These are phyloP conservation scores for Trachelus tabidus DNA, from an alignment of 2,888 invertebrate genomes.

Conservation along the genomic window DNA sequence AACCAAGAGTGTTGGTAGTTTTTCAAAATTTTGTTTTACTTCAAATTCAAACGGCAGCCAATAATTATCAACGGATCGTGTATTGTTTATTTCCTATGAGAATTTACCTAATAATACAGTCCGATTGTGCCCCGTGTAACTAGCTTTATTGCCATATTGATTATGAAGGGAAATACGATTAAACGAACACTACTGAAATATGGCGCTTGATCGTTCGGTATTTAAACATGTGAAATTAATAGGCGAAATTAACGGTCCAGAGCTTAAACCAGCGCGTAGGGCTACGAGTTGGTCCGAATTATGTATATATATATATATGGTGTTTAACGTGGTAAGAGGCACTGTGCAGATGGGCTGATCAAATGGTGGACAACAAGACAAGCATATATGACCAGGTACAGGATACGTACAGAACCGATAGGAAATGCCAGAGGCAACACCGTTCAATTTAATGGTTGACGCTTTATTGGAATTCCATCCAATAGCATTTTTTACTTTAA, in stretches of 20 bases:
- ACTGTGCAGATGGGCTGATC: not conserved
- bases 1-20: too few relatives aligned
- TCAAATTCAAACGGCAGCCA: too few relatives aligned
- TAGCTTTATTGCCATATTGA: conserved; percentile 39
- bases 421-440: conserved; percentile 6
- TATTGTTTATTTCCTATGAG: too few relatives aligned
- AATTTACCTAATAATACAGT: too few relatives aligned
- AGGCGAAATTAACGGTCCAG: conserved; percentile 20
- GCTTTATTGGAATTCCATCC: conserved; percentile 52
- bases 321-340: too few relatives aligned
- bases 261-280: too few relatives aligned
- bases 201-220: conserved; percentile 53
- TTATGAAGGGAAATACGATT: conserved; percentile 49
- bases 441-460: conserved; percentile 50
- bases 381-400: conserved; percentile 17
- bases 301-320: too few relatives aligned
- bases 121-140: conserved; percentile 4
- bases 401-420: conserved; percentile 5
- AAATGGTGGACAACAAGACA: conserved; percentile 10
- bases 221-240: conserved; percentile 53
- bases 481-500: conserved; percentile 50
- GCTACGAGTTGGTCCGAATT: too few relatives aligned
- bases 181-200: conserved; percentile 53
- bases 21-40: too few relatives aligned
- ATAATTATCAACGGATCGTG: too few relatives aligned